Evolutionary conservation across 1,140 invertebrate genomes (phyloP).

Genomic region (Littorina saxatilis): DNA sequence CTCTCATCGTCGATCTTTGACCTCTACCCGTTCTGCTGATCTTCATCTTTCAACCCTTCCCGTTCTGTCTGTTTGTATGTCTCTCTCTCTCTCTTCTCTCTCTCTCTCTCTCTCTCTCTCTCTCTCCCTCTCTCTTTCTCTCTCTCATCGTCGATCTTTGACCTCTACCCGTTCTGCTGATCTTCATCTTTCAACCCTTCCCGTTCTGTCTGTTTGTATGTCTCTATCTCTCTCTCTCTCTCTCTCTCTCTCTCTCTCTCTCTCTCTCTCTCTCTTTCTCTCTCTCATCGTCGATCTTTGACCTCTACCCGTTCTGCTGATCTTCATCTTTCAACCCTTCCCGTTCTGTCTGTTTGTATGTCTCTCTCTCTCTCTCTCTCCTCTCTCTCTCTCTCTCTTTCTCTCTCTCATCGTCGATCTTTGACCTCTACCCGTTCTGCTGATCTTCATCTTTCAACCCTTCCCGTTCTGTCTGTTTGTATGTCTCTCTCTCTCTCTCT

Average conservation of each 20-base stretch:
- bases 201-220: neutral
- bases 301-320: neutral
- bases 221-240: neutral
- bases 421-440: too few species aligned
- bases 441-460: too few species aligned
- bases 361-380: neutral
- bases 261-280: slow-evolving; percentile 16
- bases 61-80: neutral
- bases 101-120: neutral
- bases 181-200: neutral
- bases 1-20: too few species aligned
- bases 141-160: too few species aligned
- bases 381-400: slow-evolving; percentile 21
- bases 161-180: neutral
- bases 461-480: too few species aligned
- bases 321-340: neutral
- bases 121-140: neutral
- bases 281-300: neutral
- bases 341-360: neutral
- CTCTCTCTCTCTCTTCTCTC: neutral
- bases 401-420: neutral
- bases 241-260: slow-evolving; percentile 21
- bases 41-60: neutral
- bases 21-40: too few species aligned
- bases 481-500: too few species aligned